Evolutionary conservation across 2,888 invertebrate species (phyloP).

Genomic region (Noctuana brunneofusca): DNA sequence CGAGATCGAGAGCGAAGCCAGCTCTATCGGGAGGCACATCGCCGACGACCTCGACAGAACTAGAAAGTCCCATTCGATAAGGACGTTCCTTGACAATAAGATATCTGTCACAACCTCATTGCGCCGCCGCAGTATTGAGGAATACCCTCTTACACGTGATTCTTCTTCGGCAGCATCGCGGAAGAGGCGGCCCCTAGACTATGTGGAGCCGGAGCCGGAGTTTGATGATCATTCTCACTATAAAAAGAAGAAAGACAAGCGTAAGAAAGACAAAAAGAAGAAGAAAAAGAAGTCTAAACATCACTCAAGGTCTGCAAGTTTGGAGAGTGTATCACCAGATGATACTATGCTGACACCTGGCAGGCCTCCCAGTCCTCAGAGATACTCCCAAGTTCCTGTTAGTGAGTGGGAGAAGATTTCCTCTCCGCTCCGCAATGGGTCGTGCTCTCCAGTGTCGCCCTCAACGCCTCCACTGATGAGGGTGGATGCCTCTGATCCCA

Average conservation of each 20-base stretch:
- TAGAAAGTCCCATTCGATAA: conserved; percentile 71
- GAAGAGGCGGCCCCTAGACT: conserved; percentile 65
- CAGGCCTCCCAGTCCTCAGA: conserved; percentile 56
- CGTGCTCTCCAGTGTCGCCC: conserved; percentile 83
- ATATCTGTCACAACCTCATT: conserved; percentile 71
- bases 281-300: conserved; percentile 88
- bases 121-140: conserved; percentile 64
- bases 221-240: conserved; percentile 81
- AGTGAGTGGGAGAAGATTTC: conserved; percentile 81
- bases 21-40: conserved; percentile 74
- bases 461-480: conserved; percentile 77
- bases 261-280: conserved; percentile 89
- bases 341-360: conserved; percentile 66
- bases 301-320: conserved; percentile 86
- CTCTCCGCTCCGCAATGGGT: conserved; percentile 81
- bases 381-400: conserved; percentile 73
- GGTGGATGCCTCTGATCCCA: conserved; percentile 47
- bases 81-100: conserved; percentile 77
- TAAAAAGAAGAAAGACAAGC: conserved; percentile 87
- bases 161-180: conserved; percentile 63
- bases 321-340: conserved; percentile 85
- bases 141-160: conserved; percentile 69
- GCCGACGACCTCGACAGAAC: conserved; percentile 73
- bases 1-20: conserved; percentile 89
- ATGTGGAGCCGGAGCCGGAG: conserved; percentile 65